Evolutionary conservation across 2,888 invertebrate species (phyloP).

Genomic region (Dryomyza anilis): DNA sequence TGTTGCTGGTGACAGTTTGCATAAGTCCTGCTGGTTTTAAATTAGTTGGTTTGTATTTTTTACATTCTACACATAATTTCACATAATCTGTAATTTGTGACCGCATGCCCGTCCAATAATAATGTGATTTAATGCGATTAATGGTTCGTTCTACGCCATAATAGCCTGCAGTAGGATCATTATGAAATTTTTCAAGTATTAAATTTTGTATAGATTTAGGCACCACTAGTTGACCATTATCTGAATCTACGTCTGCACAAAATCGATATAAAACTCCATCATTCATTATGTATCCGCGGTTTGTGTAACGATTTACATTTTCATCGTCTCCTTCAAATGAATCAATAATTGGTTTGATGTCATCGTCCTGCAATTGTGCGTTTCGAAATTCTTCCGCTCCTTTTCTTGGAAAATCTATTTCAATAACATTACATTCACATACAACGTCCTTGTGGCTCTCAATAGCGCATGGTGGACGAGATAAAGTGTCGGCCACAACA

Average conservation of each 20-base stretch:
- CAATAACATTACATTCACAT: constrained; percentile 18
- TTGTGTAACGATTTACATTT: constrained; percentile 8
- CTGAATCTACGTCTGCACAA: constrained; percentile 25
- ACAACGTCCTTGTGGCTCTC: not conserved
- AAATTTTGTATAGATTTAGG: constrained; percentile 10
- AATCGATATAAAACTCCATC: constrained; percentile 25
- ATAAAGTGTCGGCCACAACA: not conserved
- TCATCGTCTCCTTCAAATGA: constrained; percentile 27
- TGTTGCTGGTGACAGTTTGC: too few species aligned
- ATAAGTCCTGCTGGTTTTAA: too few species aligned
- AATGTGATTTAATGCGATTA: too few species aligned
- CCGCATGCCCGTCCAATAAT: too few species aligned
- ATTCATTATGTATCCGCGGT: constrained; percentile 26
- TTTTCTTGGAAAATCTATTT: constrained; percentile 32
- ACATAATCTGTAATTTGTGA: too few species aligned
- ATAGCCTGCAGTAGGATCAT: constrained; percentile 23
- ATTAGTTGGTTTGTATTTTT: too few species aligned
- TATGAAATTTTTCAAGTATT: constrained; percentile 22
- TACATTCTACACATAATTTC: too few species aligned
- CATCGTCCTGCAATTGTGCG: constrained; percentile 6
- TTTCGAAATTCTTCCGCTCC: constrained; percentile 30
- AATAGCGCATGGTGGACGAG: not conserved
- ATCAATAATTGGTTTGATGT: not conserved
- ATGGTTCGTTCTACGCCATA: too few species aligned
- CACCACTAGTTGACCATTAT: constrained; percentile 22